Evolutionary conservation across 2,113 vertebrate species (phyloP).

Genomic region (Hepsetus odoe): DNA sequence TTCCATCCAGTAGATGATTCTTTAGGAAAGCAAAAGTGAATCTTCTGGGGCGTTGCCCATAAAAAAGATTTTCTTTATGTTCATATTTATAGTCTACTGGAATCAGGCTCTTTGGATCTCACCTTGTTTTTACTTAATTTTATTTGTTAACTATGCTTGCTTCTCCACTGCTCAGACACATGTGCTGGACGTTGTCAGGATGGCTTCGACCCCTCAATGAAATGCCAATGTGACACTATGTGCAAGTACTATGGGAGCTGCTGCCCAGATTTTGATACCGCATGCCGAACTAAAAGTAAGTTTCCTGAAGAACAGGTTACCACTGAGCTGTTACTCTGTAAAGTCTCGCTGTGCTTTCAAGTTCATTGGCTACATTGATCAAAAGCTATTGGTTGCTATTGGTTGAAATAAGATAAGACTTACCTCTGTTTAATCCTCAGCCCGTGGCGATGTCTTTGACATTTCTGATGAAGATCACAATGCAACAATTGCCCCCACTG

Average conservation of each 20-base stretch:
- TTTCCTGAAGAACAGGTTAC: neutral
- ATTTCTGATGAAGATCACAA: slow-evolving; percentile 25
- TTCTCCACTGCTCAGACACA: slow-evolving; percentile 75
- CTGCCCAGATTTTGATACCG: slow-evolving; percentile 78
- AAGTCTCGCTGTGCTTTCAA: too few species aligned
- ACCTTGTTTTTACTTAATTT: neutral
- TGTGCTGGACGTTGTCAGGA: slow-evolving; percentile 80
- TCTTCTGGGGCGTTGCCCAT: neutral
- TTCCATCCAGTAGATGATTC: too few species aligned
- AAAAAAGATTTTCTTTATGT: neutral
- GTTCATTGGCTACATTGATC: too few species aligned
- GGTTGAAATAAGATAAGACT: neutral
- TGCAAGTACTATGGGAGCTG: slow-evolving; percentile 92
- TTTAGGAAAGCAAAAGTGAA: neutral
- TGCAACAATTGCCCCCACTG: neutral
- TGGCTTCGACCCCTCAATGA: slow-evolving; percentile 72
- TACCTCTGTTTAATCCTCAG: slow-evolving; percentile 33
- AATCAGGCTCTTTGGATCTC: neutral
- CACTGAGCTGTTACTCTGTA: too few species aligned
- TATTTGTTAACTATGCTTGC: neutral
- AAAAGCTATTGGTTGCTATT: too few species aligned
- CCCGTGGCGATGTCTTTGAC: slow-evolving; percentile 71
- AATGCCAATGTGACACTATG: slow-evolving; percentile 91
- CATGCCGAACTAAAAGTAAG: slow-evolving; percentile 84
- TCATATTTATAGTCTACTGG: neutral